phyloP scores from a whole-genome alignment of 2,888 invertebrate genomes.

The Carabus problematicus region DNA sequence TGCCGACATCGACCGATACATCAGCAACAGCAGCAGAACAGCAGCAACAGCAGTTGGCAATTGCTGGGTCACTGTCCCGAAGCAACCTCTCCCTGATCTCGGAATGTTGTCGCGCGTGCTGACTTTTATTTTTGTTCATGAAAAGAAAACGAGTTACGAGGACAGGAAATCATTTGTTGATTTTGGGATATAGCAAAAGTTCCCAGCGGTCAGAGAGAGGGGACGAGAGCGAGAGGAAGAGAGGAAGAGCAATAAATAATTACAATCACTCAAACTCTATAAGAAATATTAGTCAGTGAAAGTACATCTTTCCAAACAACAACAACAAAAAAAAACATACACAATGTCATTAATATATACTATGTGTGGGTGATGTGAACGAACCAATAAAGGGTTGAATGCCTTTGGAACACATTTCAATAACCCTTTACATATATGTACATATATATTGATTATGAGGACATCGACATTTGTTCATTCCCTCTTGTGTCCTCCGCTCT shows the following conservation, averaged over 20 bases:
- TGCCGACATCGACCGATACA: conserved; percentile 48
- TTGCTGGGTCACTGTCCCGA: conserved; percentile 59
- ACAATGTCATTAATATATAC: too few relatives aligned
- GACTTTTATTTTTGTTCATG: conserved; percentile 33
- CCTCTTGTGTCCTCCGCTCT: too few relatives aligned
- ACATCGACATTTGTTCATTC: too few relatives aligned
- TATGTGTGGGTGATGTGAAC: too few relatives aligned
- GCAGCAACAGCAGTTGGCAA: conserved; percentile 43
- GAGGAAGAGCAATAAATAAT: too few relatives aligned
- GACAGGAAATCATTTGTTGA: conserved; percentile 16
- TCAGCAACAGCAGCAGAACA: conserved; percentile 5
- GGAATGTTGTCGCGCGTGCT: conserved; percentile 22
- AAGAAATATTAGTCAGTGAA: conserved; percentile 20
- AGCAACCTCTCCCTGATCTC: conserved; percentile 31
- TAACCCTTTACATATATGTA: too few relatives aligned
- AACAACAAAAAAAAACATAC: too few relatives aligned
- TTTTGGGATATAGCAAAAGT: background rate
- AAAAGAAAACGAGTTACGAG: conserved; percentile 13
- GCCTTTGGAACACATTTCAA: too few relatives aligned
- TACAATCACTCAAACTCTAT: background rate
- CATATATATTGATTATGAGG: too few relatives aligned
- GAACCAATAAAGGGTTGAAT: too few relatives aligned
- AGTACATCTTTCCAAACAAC: background rate
- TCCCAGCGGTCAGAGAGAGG: background rate
- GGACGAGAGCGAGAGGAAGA: background rate